These are phyloP conservation scores for Drosophila setosimentum DNA, from an alignment of 2,888 invertebrate genomes.

Conservation along the genomic window DNA sequence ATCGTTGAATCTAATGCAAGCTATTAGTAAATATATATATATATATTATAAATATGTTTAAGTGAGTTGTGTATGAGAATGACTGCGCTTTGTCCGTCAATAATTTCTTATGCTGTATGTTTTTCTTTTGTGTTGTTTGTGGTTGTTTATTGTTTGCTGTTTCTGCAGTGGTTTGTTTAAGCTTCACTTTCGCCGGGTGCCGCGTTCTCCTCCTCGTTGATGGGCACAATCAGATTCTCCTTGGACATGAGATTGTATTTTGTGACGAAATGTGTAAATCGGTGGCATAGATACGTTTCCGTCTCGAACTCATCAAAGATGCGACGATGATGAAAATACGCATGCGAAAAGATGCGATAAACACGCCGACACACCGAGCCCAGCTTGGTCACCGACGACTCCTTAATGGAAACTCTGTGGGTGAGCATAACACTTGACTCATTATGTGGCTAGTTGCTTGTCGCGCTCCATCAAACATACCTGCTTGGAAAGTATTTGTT, in stretches of 20 bases:
- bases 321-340: slow-evolving; percentile 98
- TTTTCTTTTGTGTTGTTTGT: slow-evolving; percentile 29
- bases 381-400: slow-evolving; percentile 98
- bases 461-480: slow-evolving; percentile 85
- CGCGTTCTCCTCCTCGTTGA: slow-evolving; percentile 91
- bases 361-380: slow-evolving; percentile 99
- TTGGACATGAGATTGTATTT: slow-evolving; percentile 99
- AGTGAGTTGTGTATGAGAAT: slow-evolving; percentile 56
- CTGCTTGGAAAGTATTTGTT: slow-evolving; percentile 99
- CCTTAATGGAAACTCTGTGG: slow-evolving; percentile 98
- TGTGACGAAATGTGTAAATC: slow-evolving; percentile 98
- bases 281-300: slow-evolving; percentile 96
- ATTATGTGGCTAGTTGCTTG: slow-evolving; percentile 51
- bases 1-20: slow-evolving; percentile 64
- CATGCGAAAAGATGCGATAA: slow-evolving; percentile 99
- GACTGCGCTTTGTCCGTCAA: slow-evolving; percentile 50
- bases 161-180: slow-evolving; percentile 71
- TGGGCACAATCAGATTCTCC: slow-evolving; percentile 99
- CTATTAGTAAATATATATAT: slow-evolving; percentile 67
- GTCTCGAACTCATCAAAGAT: slow-evolving; percentile 99
- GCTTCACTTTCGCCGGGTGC: slow-evolving; percentile 86
- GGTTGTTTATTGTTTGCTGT: slow-evolving; percentile 29
- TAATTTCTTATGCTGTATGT: slow-evolving; percentile 53
- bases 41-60: slow-evolving; percentile 67
- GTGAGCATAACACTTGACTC: slow-evolving; percentile 36